Conservation (phyloP, 2,113 vertebrate species). For the Dromaius novaehollandiae region DNA sequence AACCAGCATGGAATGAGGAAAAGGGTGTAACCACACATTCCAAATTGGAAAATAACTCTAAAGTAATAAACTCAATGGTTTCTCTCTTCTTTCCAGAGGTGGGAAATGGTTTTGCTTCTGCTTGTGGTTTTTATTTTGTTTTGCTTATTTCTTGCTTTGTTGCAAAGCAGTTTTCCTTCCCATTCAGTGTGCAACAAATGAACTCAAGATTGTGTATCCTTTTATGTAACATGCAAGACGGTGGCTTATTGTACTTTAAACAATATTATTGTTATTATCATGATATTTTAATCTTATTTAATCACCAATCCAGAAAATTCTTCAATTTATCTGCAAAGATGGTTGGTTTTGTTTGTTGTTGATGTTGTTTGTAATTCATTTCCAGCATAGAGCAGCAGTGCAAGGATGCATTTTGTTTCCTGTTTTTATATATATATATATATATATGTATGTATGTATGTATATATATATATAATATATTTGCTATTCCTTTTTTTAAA, state of each 20-base stretch:
- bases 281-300: slow-evolving; percentile 38
- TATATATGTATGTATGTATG: slow-evolving; percentile 74
- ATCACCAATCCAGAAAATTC: slow-evolving; percentile 70
- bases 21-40: slow-evolving; percentile 48
- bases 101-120: slow-evolving; percentile 68
- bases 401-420: slow-evolving; percentile 79
- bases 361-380: slow-evolving; percentile 62
- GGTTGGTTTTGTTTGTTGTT: slow-evolving; percentile 68
- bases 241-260: slow-evolving; percentile 39
- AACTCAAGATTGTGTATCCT: slow-evolving; percentile 44
- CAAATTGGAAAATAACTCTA: slow-evolving; percentile 58
- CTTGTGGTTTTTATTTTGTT: slow-evolving; percentile 47
- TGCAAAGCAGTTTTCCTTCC: slow-evolving; percentile 75
- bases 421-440: slow-evolving; percentile 76
- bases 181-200: slow-evolving; percentile 65
- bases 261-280: slow-evolving; percentile 7
- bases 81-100: slow-evolving; percentile 66
- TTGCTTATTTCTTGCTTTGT: slow-evolving; percentile 74
- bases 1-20: slow-evolving; percentile 36
- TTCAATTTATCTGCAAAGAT: slow-evolving; percentile 76
- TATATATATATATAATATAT: slow-evolving; percentile 82
- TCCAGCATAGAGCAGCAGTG: slow-evolving; percentile 79
- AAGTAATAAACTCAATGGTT: slow-evolving; percentile 58
- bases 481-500: slow-evolving; percentile 78
- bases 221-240: slow-evolving; percentile 60